These are phyloP conservation scores for Troides helena DNA, from an alignment of 2,888 invertebrate species.

Conservation along the genomic window DNA sequence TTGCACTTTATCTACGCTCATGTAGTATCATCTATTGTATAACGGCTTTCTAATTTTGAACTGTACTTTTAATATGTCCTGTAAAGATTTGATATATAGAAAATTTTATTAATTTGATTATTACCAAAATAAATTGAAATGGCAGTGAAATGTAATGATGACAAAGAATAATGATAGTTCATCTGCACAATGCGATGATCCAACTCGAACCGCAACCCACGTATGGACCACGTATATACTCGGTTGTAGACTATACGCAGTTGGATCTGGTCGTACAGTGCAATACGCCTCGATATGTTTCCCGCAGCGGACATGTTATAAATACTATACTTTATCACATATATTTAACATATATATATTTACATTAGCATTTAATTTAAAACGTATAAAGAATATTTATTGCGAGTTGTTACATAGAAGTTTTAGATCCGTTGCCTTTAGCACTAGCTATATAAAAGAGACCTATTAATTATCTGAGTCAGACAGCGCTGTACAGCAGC, in stretches of 20 bases:
- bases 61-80: too few species aligned
- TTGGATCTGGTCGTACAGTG: neutral
- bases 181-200: too few species aligned
- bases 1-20: too few species aligned
- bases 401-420: neutral
- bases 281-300: neutral
- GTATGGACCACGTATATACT: neutral
- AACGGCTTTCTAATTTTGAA: too few species aligned
- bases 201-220: too few species aligned
- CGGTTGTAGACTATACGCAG: neutral
- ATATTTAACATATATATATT: slow-evolving; percentile 4
- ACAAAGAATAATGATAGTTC: too few species aligned
- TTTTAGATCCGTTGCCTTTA: neutral
- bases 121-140: too few species aligned
- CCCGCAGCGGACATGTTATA: neutral
- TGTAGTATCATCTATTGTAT: too few species aligned
- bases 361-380: neutral
- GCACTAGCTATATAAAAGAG: neutral
- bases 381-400: neutral
- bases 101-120: too few species aligned
- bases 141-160: too few species aligned
- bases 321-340: slow-evolving; percentile 5
- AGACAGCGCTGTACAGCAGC: neutral
- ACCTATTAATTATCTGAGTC: neutral
- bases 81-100: too few species aligned